phyloP scores from a whole-genome alignment of 2,797 vertebrate species.

The Tarsius wallacei region DNA sequence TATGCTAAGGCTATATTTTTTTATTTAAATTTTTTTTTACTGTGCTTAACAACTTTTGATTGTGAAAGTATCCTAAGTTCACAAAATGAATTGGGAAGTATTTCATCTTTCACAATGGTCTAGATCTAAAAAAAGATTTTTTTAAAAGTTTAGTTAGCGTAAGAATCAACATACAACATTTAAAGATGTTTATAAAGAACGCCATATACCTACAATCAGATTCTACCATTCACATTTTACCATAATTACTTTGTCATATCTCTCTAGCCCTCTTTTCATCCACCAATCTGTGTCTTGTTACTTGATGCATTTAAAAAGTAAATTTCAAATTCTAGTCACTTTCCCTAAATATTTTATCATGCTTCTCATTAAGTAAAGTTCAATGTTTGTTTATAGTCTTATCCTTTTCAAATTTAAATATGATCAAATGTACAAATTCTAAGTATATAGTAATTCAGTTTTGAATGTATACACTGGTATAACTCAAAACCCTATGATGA shows the following conservation, averaged over 20 bases:
- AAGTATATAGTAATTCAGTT: not conserved
- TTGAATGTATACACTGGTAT: not conserved
- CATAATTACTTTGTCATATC: not conserved
- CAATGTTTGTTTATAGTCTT: not conserved
- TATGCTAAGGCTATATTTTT: not conserved
- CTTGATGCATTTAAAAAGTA: not conserved
- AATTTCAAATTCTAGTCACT: not conserved
- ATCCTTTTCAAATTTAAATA: not conserved
- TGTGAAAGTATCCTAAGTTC: not conserved
- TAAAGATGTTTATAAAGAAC: not conserved
- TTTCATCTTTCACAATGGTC: not conserved
- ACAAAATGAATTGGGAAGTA: not conserved
- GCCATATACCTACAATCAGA: not conserved
- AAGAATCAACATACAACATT: not conserved
- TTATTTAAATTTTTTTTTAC: not conserved
- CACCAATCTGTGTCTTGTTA: not conserved
- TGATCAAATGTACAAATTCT: not conserved
- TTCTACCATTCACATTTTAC: not conserved
- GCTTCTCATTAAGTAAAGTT: not conserved
- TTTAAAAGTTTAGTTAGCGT: not conserved
- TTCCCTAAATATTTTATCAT: not conserved
- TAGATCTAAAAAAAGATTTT: not conserved
- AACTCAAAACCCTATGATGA: not conserved
- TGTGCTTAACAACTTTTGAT: not conserved
- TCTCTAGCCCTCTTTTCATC: not conserved